A percentile compares a stretch with the other conserved stretches of the same genome.
Conservation (phyloP, 2,888 invertebrate genomes). For the Labia minor region DNA sequence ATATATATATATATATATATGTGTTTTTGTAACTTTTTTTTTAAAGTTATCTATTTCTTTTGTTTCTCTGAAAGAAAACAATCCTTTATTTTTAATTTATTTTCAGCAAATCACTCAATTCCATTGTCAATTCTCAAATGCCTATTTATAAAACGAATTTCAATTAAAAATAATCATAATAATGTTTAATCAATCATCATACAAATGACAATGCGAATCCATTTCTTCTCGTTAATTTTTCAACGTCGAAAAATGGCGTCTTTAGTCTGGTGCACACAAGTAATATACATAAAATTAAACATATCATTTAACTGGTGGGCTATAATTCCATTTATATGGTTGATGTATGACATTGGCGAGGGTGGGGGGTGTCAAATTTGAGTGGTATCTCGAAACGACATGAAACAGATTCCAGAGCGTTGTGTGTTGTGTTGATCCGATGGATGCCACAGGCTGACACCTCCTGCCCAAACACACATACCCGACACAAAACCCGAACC, state of each 20-base stretch:
- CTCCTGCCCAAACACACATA: conserved; percentile 17
- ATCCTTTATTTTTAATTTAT: too few relatives aligned
- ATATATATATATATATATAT: too few relatives aligned
- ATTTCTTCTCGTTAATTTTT: neutral
- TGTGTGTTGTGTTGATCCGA: conserved; percentile 17
- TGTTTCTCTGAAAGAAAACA: too few relatives aligned
- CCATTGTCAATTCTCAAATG: too few relatives aligned
- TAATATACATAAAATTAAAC: neutral
- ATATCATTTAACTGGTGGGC: neutral
- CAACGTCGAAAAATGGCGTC: neutral
- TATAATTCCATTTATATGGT: neutral
- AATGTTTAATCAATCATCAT: too few relatives aligned
- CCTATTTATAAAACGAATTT: too few relatives aligned
- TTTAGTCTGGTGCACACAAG: neutral
- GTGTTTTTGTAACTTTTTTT: too few relatives aligned
- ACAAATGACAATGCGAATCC: too few relatives aligned
- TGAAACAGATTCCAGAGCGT: conserved; percentile 21
- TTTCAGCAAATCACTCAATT: too few relatives aligned
- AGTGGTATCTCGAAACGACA: conserved; percentile 22
- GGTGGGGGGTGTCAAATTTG: conserved; percentile 20
- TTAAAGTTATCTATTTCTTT: too few relatives aligned
- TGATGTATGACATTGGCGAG: neutral
- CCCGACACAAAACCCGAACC: conserved; percentile 20
- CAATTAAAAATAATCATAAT: too few relatives aligned
- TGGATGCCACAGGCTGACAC: conserved; percentile 13